Conservation (phyloP, 2,113 vertebrate genomes). For the Nothoprocta pentlandii region DNA sequence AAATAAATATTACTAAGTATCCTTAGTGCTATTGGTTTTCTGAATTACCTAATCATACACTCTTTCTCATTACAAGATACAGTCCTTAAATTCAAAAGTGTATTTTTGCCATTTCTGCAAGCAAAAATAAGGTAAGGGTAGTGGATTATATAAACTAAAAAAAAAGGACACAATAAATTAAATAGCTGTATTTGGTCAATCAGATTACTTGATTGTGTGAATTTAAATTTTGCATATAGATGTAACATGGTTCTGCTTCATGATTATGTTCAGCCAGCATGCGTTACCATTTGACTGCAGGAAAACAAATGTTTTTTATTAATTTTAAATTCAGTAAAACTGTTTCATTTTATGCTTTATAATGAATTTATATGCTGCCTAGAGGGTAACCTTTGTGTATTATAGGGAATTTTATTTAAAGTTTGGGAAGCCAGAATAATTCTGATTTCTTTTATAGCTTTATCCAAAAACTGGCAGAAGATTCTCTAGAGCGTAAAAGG, state of each 20-base stretch:
- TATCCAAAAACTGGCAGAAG: not conserved
- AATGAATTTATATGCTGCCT: conserved; percentile 41
- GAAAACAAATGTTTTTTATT: conserved; percentile 49
- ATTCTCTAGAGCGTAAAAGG: not conserved
- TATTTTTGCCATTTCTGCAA: conserved; percentile 14
- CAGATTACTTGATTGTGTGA: not conserved
- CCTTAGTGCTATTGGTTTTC: not conserved
- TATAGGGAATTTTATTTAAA: not conserved
- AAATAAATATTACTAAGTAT: not conserved
- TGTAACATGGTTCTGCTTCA: not conserved
- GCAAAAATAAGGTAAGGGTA: not conserved
- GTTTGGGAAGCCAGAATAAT: not conserved
- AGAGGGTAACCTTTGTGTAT: not conserved
- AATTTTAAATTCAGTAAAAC: conserved; percentile 51
- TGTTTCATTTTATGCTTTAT: conserved; percentile 36
- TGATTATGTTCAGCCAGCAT: conserved; percentile 14
- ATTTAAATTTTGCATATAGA: conserved; percentile 13
- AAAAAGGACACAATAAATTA: not conserved
- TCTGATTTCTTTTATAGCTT: conserved; percentile 24
- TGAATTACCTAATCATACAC: not conserved
- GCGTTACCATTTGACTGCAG: not conserved
- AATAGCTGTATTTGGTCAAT: not conserved
- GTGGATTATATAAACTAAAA: not conserved
- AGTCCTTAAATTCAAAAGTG: conserved; percentile 23
- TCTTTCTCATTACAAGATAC: not conserved